A percentile compares a stretch with the other conserved stretches of the same genome.
These are phyloP conservation scores for Thalpophila matura DNA, from an alignment of 2,888 invertebrate species.

Conservation along the genomic window DNA sequence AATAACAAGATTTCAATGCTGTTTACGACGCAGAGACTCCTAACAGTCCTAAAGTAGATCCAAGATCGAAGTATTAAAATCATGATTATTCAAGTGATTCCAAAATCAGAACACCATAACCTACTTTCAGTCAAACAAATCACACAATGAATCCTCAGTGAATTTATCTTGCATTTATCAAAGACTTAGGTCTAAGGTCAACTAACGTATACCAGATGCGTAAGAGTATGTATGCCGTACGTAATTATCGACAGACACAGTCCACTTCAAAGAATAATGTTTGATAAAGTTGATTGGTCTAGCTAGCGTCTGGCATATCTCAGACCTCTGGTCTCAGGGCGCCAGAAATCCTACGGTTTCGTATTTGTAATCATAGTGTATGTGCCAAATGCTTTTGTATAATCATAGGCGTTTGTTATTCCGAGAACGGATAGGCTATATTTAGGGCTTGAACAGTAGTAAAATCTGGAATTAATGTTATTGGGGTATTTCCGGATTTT, in stretches of 20 bases:
- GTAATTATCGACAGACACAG: conserved; percentile 56
- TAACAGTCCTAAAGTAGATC: not conserved
- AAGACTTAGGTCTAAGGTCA: conserved; percentile 64
- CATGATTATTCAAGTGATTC: conserved; percentile 1
- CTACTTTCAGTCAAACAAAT: conserved; percentile 48
- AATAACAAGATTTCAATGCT: not conserved
- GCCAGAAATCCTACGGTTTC: conserved; percentile 14
- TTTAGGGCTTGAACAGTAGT: conserved; percentile 30
- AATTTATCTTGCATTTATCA: conserved; percentile 59
- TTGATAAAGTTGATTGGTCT: conserved; percentile 63
- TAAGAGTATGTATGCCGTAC: conserved; percentile 30
- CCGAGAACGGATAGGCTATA: conserved; percentile 15
- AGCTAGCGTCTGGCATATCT: conserved; percentile 61
- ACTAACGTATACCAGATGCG: conserved; percentile 62
- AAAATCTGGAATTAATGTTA: conserved; percentile 40
- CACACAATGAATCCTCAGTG: conserved; percentile 56
- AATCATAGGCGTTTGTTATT: conserved; percentile 31
- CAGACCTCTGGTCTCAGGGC: conserved; percentile 37
- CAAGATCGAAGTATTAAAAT: conserved; percentile 8
- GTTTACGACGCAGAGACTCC: not conserved
- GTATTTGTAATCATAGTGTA: conserved; percentile 32
- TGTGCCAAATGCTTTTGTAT: conserved; percentile 33
- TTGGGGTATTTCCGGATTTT: conserved; percentile 32
- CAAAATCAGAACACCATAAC: conserved; percentile 17
- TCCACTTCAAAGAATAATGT: conserved; percentile 58